phyloP scores from a whole-genome alignment of 2,113 vertebrate genomes.

The Pipra filicauda region DNA sequence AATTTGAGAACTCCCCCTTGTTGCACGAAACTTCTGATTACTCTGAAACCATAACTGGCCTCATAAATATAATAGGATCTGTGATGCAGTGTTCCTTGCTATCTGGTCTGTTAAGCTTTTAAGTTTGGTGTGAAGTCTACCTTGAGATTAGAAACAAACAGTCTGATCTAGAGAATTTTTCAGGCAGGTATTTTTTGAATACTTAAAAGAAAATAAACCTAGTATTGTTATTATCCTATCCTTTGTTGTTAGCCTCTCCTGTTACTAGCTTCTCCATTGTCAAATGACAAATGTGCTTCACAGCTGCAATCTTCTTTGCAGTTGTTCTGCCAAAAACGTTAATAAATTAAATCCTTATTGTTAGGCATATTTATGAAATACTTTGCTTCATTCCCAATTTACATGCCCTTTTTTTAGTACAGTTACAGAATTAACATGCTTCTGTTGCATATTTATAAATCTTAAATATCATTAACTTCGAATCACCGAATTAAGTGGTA shows the following conservation, averaged over 20 bases:
- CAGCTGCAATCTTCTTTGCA: neutral
- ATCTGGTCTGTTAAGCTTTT: neutral
- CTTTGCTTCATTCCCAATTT: slow-evolving; percentile 7
- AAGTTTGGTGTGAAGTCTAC: neutral
- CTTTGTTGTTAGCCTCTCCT: neutral
- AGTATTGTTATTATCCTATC: neutral
- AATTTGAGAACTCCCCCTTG: neutral
- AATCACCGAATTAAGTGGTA: slow-evolving; percentile 31
- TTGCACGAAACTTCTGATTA: neutral
- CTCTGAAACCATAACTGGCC: neutral
- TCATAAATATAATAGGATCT: neutral
- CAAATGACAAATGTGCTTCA: neutral
- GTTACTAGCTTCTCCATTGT: neutral
- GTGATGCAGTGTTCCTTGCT: neutral
- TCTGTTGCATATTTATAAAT: slow-evolving; percentile 38
- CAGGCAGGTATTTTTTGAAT: neutral
- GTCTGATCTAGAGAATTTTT: neutral
- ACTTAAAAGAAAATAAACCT: neutral
- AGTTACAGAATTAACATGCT: neutral
- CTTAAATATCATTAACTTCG: neutral
- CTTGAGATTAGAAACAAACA: neutral
- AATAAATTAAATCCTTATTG: slow-evolving; percentile 48
- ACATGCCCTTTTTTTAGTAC: neutral
- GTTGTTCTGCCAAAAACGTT: slow-evolving; percentile 33
- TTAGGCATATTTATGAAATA: slow-evolving; percentile 13